Base-by-base conservation (phyloP, 2,797 vertebrate species). In the Cyprinodon diabolis region DNA sequence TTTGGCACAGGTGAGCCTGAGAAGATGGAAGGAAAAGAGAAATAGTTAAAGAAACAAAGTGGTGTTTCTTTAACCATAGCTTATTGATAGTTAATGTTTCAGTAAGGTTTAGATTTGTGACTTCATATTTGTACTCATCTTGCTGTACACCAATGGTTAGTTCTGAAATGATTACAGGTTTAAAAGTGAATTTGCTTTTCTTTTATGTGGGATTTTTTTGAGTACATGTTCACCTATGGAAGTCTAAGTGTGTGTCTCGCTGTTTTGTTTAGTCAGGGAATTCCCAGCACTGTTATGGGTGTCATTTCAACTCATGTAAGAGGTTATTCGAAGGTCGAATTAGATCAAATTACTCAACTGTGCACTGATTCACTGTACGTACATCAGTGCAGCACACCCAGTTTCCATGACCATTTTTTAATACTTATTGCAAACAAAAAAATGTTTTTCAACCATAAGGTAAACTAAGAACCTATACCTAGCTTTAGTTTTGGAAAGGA, bases 1-100 rank as follows among this genome's bases (percentile, higher is more conserved):
- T 93, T 87, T 88, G 78, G 81, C 86, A 90, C 86, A 93, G 89
- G 86, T 91, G 85, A 92, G 87, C 75, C 78, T 60, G 75, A 57
- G 66, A 76, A 65, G 82, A 85, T 19, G 40, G 80, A 84, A 63
- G 75, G 4, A 49, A 80, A 74, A 54, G 47, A 63, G 35, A 79
- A 82, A 76, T 30, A 25, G 51, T 11, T n/a, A 74, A 37, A 81
- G 76, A 86, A 67, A 78, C 70, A 77, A 35, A 78, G 76, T 84
- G 9, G 82, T 78, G 52, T 72, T 82, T 80, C 30, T 79, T 80
- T 66, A 77, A 75, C 79, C 65, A 62, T 67, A 70, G 47, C 30
- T 7, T 1, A 25, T 37, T 68, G 86, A 84, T 68, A 87, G 69
- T 45, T 1, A 40, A 77, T 82, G 73, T 73, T 23, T 68, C 6